These are phyloP conservation scores for Netelia inedita DNA, from an alignment of 2,888 invertebrate genomes.

Conservation along the genomic window DNA sequence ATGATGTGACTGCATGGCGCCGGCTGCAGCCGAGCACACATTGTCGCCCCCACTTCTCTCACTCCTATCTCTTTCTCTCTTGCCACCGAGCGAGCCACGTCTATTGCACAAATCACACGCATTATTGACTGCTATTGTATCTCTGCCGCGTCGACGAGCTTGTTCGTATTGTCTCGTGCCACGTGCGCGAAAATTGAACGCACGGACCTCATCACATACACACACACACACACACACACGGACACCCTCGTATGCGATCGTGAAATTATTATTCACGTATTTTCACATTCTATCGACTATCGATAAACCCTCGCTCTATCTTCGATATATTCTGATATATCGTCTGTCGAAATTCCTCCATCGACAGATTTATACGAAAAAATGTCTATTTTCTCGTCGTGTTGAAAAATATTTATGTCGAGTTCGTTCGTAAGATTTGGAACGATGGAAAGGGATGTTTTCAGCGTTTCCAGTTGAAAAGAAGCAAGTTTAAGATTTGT, in stretches of 20 bases:
- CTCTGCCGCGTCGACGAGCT: slow-evolving; percentile 77
- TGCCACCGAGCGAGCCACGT: slow-evolving; percentile 30
- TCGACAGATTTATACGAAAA: neutral
- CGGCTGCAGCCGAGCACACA: slow-evolving; percentile 75
- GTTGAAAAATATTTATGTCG: neutral
- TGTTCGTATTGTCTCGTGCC: slow-evolving; percentile 60
- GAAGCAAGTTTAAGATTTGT: no score
- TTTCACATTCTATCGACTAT: slow-evolving; percentile 37
- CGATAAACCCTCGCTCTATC: slow-evolving; percentile 40
- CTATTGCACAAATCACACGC: slow-evolving; percentile 79
- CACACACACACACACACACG: neutral
- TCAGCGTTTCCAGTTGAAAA: no score
- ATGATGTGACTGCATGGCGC: slow-evolving; percentile 75
- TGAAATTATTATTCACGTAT: slow-evolving; percentile 44
- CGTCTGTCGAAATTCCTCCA: slow-evolving; percentile 8
- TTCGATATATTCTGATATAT: slow-evolving; percentile 35
- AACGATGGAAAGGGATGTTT: neutral
- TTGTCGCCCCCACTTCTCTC: slow-evolving; percentile 16
- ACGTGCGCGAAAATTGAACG: slow-evolving; percentile 58
- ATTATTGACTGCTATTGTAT: slow-evolving; percentile 84
- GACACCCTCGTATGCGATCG: slow-evolving; percentile 4
- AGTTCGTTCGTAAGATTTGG: neutral
- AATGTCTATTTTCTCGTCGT: neutral
- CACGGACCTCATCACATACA: slow-evolving; percentile 1
- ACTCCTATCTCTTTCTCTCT: slow-evolving; percentile 36